Conservation (phyloP, 2,888 invertebrate species). For the Phasia obesa region DNA sequence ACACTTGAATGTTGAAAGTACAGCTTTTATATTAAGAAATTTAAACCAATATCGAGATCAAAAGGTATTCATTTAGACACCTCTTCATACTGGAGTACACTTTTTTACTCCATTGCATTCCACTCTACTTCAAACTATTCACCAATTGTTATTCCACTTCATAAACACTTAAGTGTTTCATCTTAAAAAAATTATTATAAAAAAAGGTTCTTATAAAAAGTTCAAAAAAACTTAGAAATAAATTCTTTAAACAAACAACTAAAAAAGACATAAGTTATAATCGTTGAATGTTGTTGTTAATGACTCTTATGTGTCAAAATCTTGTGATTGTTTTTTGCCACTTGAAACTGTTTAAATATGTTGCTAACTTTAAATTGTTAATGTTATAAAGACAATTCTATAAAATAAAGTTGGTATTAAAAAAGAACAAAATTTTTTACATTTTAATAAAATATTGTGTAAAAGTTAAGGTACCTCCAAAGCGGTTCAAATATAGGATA, state of each 20-base stretch:
- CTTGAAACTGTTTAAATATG: not conserved
- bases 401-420: too few species aligned
- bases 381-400: too few species aligned
- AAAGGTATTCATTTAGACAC: not conserved
- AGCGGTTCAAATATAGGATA: too few species aligned
- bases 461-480: too few species aligned
- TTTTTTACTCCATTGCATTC: not conserved
- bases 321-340: conserved; percentile 72
- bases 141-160: conserved; percentile 27
- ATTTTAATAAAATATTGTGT: too few species aligned
- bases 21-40: conserved; percentile 55
- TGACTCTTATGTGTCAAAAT: conserved; percentile 77
- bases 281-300: conserved; percentile 67
- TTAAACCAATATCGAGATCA: conserved; percentile 46
- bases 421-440: too few species aligned
- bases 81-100: not conserved
- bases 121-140: not conserved
- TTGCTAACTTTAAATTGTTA: too few species aligned
- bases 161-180: conserved; percentile 41
- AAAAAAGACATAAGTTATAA: conserved; percentile 39
- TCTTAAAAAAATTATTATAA: not conserved
- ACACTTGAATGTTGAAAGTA: conserved; percentile 64
- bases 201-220: too few species aligned
- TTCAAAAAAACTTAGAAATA: not conserved
- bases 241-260: conserved; percentile 5